Conservation (phyloP, 2,888 invertebrate species). For the Onchidella celtica region DNA sequence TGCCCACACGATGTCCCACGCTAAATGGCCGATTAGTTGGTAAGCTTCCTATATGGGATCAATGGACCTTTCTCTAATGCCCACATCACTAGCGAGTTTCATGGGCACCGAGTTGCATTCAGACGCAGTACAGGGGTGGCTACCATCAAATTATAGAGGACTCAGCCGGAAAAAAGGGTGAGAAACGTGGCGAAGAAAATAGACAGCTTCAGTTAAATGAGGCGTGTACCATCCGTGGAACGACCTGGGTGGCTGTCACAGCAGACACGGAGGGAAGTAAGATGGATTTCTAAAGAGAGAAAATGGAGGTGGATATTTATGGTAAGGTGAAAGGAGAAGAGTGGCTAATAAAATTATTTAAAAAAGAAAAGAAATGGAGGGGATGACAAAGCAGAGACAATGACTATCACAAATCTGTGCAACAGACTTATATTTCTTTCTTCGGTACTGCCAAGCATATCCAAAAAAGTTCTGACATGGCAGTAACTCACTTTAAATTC, state of each 20-base stretch:
- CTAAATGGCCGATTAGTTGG: neutral
- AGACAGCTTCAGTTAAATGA: neutral
- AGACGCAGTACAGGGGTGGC: neutral
- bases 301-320: neutral
- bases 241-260: neutral
- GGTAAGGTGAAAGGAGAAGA: too few species aligned
- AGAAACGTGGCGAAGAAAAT: neutral
- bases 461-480: too few species aligned
- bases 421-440: too few species aligned
- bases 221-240: neutral
- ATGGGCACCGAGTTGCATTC: neutral
- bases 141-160: neutral
- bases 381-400: too few species aligned
- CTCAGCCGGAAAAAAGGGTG: neutral
- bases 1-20: neutral
- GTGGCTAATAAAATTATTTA: too few species aligned
- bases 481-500: too few species aligned
- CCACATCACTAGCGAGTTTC: neutral
- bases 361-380: too few species aligned
- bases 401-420: too few species aligned
- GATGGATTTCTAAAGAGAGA: neutral
- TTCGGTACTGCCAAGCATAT: too few species aligned
- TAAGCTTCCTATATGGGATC: neutral
- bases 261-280: neutral
- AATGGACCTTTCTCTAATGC: neutral